Evolutionary conservation across 2,113 vertebrate genomes (phyloP).

Genomic region (Carlito syrichta): DNA sequence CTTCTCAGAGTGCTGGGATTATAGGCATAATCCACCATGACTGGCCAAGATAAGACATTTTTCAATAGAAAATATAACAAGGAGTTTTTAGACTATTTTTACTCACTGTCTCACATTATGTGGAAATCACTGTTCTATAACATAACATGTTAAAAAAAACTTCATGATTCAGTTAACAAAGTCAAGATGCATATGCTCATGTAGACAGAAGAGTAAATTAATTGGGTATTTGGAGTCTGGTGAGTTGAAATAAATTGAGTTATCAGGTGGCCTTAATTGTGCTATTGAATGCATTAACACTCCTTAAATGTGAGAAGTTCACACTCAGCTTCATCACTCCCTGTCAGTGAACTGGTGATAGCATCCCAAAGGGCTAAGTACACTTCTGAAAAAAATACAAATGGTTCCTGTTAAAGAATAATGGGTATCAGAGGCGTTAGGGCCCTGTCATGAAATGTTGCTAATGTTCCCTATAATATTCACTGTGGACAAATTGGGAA

Average conservation of each 20-base stretch:
- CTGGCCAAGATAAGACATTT: constrained; percentile 7
- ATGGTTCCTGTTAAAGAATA: constrained; percentile 28
- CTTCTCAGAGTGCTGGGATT: too few relatives aligned
- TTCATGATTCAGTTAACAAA: constrained; percentile 19
- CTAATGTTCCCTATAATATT: background rate
- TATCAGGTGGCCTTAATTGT: constrained; percentile 50
- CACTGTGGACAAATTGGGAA: background rate
- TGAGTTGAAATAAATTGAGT: constrained; percentile 25
- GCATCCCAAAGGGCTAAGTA: constrained; percentile 37
- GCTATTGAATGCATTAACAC: constrained; percentile 50
- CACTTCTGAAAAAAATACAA: constrained; percentile 13
- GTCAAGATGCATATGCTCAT: background rate
- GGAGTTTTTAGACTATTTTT: background rate
- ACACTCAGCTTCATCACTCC: constrained; percentile 2
- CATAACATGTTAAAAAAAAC: background rate
- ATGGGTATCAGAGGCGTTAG: background rate
- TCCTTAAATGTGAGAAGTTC: constrained; percentile 28
- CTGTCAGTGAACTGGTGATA: background rate
- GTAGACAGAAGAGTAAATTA: constrained; percentile 21
- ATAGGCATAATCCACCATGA: too few relatives aligned
- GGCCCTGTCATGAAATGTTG: background rate
- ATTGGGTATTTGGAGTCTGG: constrained; percentile 14
- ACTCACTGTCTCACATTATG: background rate
- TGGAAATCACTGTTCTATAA: background rate
- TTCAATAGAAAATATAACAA: background rate